These are phyloP conservation scores for Hirtodrosophila confusa DNA, from an alignment of 2,888 invertebrate genomes.

Conservation along the genomic window DNA sequence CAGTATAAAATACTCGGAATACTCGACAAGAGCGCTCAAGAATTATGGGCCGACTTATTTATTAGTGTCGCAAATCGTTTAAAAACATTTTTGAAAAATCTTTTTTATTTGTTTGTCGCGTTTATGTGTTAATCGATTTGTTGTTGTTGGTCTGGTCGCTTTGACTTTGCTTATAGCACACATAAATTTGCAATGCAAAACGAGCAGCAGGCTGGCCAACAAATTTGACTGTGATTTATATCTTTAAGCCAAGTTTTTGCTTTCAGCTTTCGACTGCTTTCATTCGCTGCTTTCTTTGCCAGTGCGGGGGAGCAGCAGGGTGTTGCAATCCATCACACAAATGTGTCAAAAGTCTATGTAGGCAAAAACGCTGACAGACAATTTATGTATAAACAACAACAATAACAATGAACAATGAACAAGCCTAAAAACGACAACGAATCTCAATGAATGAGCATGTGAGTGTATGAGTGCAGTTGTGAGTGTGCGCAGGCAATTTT, in stretches of 20 bases:
- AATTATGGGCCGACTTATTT: conserved; percentile 66
- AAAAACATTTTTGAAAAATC: conserved; percentile 41
- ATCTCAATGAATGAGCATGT: conserved; percentile 8
- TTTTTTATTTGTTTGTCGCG: conserved; percentile 3
- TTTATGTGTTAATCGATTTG: conserved; percentile 74
- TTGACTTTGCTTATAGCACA: conserved; percentile 35
- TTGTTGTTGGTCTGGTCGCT: conserved; percentile 19
- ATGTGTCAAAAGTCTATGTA: conserved; percentile 70
- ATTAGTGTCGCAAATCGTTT: conserved; percentile 80
- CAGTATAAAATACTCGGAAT: not conserved
- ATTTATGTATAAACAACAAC: conserved; percentile 65
- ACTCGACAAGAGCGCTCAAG: conserved; percentile 11
- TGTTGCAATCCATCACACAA: conserved; percentile 72
- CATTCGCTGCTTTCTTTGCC: not conserved
- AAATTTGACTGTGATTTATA: conserved; percentile 72
- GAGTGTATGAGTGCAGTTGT: conserved; percentile 5
- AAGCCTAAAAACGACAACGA: conserved; percentile 19
- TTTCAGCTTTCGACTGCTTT: conserved; percentile 3
- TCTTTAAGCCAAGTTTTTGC: conserved; percentile 33
- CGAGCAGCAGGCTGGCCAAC: conserved; percentile 35
- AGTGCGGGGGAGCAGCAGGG: not conserved
- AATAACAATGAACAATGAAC: conserved; percentile 12
- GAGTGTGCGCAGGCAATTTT: conserved; percentile 13
- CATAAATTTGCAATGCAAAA: conserved; percentile 59
- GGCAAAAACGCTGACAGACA: conserved; percentile 70